These are phyloP conservation scores for Cantharis lateralis DNA, from an alignment of 2,888 invertebrate species.

Conservation along the genomic window DNA sequence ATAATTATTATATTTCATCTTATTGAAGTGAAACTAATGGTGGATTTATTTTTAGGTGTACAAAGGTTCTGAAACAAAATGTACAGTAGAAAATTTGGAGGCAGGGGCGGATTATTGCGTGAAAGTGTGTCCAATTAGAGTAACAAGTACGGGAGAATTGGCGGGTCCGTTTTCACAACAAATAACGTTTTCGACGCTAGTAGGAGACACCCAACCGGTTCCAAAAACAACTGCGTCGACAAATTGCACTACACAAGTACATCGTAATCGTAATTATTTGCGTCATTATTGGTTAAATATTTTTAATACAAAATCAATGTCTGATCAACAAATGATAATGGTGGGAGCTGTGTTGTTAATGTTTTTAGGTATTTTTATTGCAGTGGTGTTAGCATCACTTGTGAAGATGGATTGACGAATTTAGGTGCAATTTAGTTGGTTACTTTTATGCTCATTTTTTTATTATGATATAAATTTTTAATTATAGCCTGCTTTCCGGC, in stretches of 20 bases:
- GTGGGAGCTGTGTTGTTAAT: conserved; percentile 54
- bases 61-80: conserved; percentile 66
- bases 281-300: conserved; percentile 32
- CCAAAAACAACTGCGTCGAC: conserved; percentile 47
- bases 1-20: not conserved
- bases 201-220: conserved; percentile 52
- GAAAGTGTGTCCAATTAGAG: conserved; percentile 78
- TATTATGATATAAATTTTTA: conserved; percentile 28
- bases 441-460: conserved; percentile 35
- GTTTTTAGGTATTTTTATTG: conserved; percentile 47
- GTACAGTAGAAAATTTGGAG: conserved; percentile 70
- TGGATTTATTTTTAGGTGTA: conserved; percentile 62
- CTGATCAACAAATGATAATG: conserved; percentile 64
- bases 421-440: conserved; percentile 42
- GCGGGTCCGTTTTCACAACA: conserved; percentile 73
- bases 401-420: conserved; percentile 32
- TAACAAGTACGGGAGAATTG: conserved; percentile 63
- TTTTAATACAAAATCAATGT: conserved; percentile 50
- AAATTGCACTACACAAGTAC: conserved; percentile 37
- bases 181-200: conserved; percentile 62
- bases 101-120: conserved; percentile 76
- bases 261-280: conserved; percentile 33
- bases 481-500: conserved; percentile 31
- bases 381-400: conserved; percentile 43
- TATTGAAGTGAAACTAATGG: not conserved